Evolutionary conservation across 2,888 invertebrate species (phyloP).

Genomic region (Scaptomyza parva): DNA sequence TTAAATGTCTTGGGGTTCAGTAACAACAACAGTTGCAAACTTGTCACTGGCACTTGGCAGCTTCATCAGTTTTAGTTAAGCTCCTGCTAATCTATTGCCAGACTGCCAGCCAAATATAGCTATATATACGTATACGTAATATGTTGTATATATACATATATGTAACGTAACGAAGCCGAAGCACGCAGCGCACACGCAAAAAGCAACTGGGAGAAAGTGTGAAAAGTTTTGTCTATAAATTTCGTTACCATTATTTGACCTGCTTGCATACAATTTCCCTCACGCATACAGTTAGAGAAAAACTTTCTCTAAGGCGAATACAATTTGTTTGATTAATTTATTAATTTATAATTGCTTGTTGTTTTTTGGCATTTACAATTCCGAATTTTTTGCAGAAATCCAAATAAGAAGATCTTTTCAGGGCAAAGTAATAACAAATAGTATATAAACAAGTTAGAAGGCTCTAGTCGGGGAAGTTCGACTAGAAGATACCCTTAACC

Average conservation of each 20-base stretch:
- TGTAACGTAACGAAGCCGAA: conserved; percentile 22
- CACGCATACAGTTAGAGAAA: conserved; percentile 14
- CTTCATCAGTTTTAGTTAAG: conserved; percentile 77
- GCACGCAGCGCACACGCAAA: neutral
- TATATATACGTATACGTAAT: neutral
- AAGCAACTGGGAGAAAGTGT: conserved; percentile 22
- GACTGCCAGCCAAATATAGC: conserved; percentile 1
- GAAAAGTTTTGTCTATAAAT: conserved; percentile 69
- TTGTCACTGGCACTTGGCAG: conserved; percentile 76
- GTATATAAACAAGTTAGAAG: no score
- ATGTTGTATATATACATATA: conserved; percentile 16
- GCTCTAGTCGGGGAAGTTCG: no score
- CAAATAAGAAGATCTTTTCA: no score
- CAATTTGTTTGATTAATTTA: no score
- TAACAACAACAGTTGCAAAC: conserved; percentile 28
- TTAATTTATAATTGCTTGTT: no score
- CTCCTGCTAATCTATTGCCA: conserved; percentile 35
- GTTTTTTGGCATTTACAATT: no score
- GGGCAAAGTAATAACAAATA: no score
- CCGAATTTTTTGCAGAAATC: no score
- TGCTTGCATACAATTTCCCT: conserved; percentile 74
- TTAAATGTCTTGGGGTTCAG: no score
- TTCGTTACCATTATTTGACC: conserved; percentile 75
- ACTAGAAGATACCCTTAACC: no score
- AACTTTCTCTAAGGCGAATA: no score